Base-by-base conservation (phyloP, 2,113 vertebrate species). In the Anser cygnoides region DNA sequence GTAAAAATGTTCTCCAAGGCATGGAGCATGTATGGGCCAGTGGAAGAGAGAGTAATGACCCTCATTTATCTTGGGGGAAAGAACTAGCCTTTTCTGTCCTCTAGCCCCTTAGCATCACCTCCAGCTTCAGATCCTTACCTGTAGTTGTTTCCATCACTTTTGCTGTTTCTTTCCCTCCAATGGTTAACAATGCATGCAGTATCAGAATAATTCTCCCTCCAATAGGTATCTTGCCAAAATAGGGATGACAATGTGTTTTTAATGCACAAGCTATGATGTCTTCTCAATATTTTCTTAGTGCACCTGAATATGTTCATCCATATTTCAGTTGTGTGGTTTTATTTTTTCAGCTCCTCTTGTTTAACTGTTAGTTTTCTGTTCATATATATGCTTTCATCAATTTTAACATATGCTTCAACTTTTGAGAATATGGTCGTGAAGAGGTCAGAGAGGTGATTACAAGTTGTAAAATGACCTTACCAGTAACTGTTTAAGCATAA, bases 381-480 rank as follows among this genome's bases (percentile, higher is more conserved):
- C 57, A 37, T 55, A 57, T 61, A 2, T 25, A n/a, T 62, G 31
- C 13, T 68, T 49, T 88, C 90, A 92, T 82, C 80, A 61, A 26
- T 91, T 86, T 83, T 74, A 35, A 77, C 39, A 50, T 86, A 75
- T 73, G 57, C 74, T 89, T 82, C 70, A 84, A 74, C 72, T 98
- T 97, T 92, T 93, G 80, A 80, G 43, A 43, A 96, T 97, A 94
- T 97, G 98, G 97, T 98, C 96, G 95, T 97, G 97, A 97, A 98
- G 96, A 98, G 98, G 99, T 98, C 98, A 98, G 95, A 95, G 96
- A 98, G 99, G 99, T 99, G 98, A 99, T 97, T 98, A 97, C 97
- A 99, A 99, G 98, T 99, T 99, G 98, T 99, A 98, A 98, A 99
- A 99, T 98, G 98, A 98, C 98, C 98, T 97, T 97, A 99, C 98